A percentile compares a stretch with the other conserved stretches of the same genome.
Conservation (phyloP, 2,888 invertebrate genomes). For the Chalcis sispes region DNA sequence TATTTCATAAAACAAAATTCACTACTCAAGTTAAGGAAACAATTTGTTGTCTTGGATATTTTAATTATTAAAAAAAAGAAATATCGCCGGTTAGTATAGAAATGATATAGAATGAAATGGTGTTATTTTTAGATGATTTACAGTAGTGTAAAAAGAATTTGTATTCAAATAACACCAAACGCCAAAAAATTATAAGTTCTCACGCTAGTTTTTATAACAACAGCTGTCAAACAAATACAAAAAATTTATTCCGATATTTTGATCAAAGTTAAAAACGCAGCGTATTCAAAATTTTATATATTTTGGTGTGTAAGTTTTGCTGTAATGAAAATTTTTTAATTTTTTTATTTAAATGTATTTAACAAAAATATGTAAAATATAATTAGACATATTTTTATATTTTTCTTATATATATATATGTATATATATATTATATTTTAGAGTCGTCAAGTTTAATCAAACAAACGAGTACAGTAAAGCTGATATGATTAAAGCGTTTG, state of each 20-base stretch:
- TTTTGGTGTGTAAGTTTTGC: slow-evolving; percentile 9
- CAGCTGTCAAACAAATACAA: no score
- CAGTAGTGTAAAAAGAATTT: no score
- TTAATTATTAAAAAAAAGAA: no score
- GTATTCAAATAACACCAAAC: no score
- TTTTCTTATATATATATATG: slow-evolving; percentile 1
- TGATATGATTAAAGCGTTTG: slow-evolving; percentile 33
- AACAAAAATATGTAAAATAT: slow-evolving; percentile 4
- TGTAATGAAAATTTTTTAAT: not conserved
- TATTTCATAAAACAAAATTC: no score
- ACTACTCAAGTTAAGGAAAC: no score
- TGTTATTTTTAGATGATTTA: no score
- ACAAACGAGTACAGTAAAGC: not conserved
- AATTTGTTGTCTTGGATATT: no score
- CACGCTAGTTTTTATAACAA: no score
- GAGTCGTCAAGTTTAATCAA: slow-evolving; percentile 32
- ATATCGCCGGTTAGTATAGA: no score
- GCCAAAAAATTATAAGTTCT: no score
- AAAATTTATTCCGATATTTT: slow-evolving; percentile 34
- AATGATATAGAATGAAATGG: no score
- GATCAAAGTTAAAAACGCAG: not conserved
- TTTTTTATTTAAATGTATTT: not conserved
- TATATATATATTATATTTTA: slow-evolving; percentile 7
- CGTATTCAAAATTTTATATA: slow-evolving; percentile 7
- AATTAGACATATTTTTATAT: slow-evolving; percentile 11